phyloP scores from a whole-genome alignment of 2,888 invertebrate species.

The Escarpia spicata region DNA sequence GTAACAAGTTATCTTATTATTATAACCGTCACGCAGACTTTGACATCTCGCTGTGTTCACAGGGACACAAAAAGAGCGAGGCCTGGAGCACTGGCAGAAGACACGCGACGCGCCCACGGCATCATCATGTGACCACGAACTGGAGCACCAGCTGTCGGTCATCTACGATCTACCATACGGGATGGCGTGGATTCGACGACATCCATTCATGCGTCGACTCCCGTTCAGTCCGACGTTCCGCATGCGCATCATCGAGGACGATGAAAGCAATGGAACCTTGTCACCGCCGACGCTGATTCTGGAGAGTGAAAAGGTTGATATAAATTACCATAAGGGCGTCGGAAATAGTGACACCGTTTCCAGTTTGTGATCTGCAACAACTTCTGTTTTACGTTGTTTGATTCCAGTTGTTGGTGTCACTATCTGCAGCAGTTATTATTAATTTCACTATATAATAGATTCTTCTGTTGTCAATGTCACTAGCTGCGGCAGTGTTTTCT shows the following conservation, averaged over 20 bases:
- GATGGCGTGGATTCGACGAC: conserved; percentile 31
- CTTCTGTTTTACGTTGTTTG: not conserved
- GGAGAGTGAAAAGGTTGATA: not conserved
- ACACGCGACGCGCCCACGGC: conserved; percentile 21
- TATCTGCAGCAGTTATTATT: not conserved
- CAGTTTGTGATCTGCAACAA: not conserved
- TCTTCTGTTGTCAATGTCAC: too few species aligned
- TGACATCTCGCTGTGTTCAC: not conserved
- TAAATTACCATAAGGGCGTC: not conserved
- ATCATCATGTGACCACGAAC: not conserved
- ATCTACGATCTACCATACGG: conserved; percentile 38
- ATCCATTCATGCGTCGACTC: not conserved
- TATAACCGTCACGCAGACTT: too few species aligned
- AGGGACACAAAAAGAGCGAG: conserved; percentile 40
- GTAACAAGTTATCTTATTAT: too few species aligned
- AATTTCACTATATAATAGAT: not conserved
- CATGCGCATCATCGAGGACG: not conserved
- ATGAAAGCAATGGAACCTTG: not conserved
- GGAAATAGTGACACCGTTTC: not conserved
- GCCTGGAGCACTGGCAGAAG: conserved; percentile 37
- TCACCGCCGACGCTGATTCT: not conserved
- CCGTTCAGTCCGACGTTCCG: conserved; percentile 30
- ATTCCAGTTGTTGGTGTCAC: not conserved
- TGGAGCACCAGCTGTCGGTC: conserved; percentile 31
- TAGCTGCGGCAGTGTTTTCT: too few species aligned